phyloP scores from a whole-genome alignment of 2,797 vertebrate species.

The Eulemur mongoz region DNA sequence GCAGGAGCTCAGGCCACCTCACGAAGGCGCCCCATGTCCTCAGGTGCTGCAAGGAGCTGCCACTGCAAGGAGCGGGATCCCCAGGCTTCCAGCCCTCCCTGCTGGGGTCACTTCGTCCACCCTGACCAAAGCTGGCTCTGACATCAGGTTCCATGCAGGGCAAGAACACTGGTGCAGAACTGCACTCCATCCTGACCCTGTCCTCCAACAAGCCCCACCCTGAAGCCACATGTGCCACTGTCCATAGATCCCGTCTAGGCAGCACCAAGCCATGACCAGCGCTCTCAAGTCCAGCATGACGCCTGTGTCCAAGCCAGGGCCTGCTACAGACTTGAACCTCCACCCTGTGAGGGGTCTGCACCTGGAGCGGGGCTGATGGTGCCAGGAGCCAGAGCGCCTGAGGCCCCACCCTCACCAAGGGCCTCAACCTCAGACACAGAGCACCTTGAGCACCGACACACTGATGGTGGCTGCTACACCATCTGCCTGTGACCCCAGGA shows the following conservation, averaged over 20 bases:
- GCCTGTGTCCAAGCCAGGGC: not conserved
- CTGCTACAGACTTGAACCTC: not conserved
- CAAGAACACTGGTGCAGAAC: not conserved
- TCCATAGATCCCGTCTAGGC: not conserved
- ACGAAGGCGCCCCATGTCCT: not conserved
- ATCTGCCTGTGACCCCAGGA: not conserved
- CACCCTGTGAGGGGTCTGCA: not conserved
- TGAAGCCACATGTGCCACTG: rapidly evolving
- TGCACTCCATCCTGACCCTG: not conserved
- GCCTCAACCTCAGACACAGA: not conserved
- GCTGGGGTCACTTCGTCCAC: not conserved
- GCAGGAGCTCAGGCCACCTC: not conserved
- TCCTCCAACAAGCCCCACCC: not conserved
- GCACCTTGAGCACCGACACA: not conserved
- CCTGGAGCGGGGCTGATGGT: not conserved
- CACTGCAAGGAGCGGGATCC: not conserved
- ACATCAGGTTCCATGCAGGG: not conserved
- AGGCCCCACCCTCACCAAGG: not conserved
- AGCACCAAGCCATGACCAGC: not conserved
- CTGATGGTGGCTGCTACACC: not conserved
- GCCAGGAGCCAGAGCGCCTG: not conserved
- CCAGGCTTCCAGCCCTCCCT: not conserved
- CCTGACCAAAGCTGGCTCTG: not conserved
- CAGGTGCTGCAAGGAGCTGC: not conserved
- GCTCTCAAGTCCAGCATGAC: not conserved